Base-by-base conservation (phyloP, 2,113 vertebrate species). In the Ivindomyrus marchei region DNA sequence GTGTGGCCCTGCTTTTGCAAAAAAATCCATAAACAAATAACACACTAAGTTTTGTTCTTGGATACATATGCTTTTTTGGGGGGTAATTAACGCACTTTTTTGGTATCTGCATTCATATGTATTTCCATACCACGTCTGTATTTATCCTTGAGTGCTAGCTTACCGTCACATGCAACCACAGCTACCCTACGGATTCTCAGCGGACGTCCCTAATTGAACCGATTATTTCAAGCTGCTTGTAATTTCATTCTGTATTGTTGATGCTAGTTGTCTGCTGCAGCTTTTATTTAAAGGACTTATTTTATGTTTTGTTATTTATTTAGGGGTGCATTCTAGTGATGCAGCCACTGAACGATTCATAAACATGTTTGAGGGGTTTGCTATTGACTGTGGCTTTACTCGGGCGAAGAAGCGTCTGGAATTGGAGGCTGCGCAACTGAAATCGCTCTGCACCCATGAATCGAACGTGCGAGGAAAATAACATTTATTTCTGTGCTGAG, bases 191-290 rank as follows among this genome's bases (percentile, higher is more conserved):
- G 19, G 88, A 89, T 84, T 89, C 77, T 89, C 89, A 58, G 89
- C 52, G 50, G 89, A 89, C 83, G 77, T 89, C 77, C 77, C 17
- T 89, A 89, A 89, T 89, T 85, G 77, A 85, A 85, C 46, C 89
- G 36, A 46, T 89, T 83, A 85, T 62, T 56, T 85, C 49, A 56
- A 84, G 89, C 89, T 89, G 89, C 31, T 85, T 62, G 39, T 42
- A 53, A 52, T 89, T 45, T 70, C 62, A 70, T 49, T 49, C 46
- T 5, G 19, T 39, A n/a, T 58, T 36, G 13, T 87, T 27, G 9
- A 70, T 36, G 17, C 27, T 8, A 13, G 5, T 88, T 80, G n/a
- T 62, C 46, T 88, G 36, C 31, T 77, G 45, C 77, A 11, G 88
- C 8, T 74, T 19, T 74, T 39, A 42, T 85, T 47, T 39, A 90